A percentile compares a stretch with the other conserved stretches of the same genome.
These are phyloP conservation scores for Cenopis cana DNA, from an alignment of 2,888 invertebrate species.

Conservation along the genomic window DNA sequence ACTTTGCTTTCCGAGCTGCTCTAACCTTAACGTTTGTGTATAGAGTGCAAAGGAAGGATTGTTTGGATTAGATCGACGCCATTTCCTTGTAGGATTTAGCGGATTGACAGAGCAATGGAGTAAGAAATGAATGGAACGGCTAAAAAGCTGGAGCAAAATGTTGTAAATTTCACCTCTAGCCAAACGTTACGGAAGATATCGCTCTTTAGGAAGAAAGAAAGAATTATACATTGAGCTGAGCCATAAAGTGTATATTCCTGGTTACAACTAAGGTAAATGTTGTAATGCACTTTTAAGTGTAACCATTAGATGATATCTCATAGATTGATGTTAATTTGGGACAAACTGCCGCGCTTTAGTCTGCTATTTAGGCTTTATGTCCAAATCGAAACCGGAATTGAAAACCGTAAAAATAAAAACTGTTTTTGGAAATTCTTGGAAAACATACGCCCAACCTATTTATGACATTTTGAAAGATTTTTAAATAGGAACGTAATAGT, in stretches of 20 bases:
- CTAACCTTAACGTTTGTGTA: conserved; percentile 11
- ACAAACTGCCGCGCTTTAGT: neutral
- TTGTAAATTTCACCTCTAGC: neutral
- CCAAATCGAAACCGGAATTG: too few species aligned
- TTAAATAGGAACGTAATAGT: too few species aligned
- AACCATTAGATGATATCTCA: conserved; percentile 32
- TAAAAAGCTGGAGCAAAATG: conserved; percentile 27
- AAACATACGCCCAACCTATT: too few species aligned
- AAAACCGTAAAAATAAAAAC: too few species aligned
- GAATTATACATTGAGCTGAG: too few species aligned
- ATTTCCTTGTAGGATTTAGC: conserved; percentile 40
- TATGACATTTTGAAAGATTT: too few species aligned
- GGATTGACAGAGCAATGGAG: conserved; percentile 41
- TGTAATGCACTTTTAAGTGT: conserved; percentile 40
- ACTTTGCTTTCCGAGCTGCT: conserved; percentile 17
- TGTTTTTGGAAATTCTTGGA: too few species aligned
- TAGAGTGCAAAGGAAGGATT: conserved; percentile 28
- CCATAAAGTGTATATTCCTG: too few species aligned
- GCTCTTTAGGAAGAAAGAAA: too few species aligned
- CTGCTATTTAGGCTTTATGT: too few species aligned
- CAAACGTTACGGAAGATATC: too few species aligned
- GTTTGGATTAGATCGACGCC: conserved; percentile 40
- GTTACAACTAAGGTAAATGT: too few species aligned
- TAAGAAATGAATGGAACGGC: conserved; percentile 9
- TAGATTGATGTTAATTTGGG: conserved; percentile 23